A percentile compares a stretch with the other conserved stretches of the same genome.
Conservation (phyloP, 2,797 vertebrate genomes). For the Vultur gryphus region DNA sequence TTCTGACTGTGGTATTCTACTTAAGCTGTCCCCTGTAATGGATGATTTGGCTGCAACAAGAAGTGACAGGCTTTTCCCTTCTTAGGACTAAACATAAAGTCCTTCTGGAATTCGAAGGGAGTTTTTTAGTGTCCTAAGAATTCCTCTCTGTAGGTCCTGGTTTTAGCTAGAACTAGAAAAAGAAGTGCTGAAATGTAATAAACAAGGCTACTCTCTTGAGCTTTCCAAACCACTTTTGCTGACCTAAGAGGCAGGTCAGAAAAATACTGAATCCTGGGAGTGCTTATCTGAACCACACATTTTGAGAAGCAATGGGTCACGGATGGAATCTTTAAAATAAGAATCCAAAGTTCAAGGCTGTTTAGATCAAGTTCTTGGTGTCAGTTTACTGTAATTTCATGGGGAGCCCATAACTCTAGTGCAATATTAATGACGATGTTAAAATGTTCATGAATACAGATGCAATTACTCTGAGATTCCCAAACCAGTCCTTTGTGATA, state of each 20-base stretch:
- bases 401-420: background rate
- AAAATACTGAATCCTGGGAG: conserved; percentile 22
- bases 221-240: conserved; percentile 15
- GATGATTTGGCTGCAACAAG: background rate
- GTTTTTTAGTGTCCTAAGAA: background rate
- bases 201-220: background rate
- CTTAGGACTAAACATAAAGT: background rate
- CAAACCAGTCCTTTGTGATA: conserved; percentile 12
- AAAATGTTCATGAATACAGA: conserved; percentile 1
- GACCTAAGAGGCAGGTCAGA: conserved; percentile 26
- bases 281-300: conserved; percentile 10
- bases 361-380: background rate
- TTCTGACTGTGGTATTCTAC: background rate
- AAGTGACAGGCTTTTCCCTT: background rate
- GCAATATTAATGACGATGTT: conserved; percentile 12
- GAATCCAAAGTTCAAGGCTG: conserved; percentile 19
- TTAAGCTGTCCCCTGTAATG: background rate
- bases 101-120: background rate
- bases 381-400: background rate
- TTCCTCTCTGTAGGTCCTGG: background rate
- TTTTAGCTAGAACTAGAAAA: conserved; percentile 5
- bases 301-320: conserved; percentile 4
- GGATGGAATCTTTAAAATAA: conserved; percentile 24
- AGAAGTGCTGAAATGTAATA: conserved; percentile 32
- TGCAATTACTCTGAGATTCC: background rate